These are phyloP conservation scores for Polyergus mexicanus DNA, from an alignment of 1,140 invertebrate species.

Conservation along the genomic window DNA sequence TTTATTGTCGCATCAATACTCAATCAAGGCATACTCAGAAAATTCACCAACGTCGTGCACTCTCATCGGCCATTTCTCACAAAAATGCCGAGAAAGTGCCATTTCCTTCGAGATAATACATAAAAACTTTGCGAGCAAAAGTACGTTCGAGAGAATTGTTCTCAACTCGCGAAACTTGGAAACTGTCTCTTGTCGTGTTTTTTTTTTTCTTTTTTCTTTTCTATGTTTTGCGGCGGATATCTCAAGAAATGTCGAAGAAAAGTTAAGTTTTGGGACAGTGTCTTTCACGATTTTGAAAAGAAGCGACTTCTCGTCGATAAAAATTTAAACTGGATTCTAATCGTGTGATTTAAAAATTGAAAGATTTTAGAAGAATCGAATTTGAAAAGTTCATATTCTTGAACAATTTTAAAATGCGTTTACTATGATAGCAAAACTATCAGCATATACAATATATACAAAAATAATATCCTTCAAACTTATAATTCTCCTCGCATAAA, in stretches of 20 bases:
- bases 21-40: slow-evolving; percentile 11
- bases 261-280: slow-evolving; percentile 21
- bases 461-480: neutral
- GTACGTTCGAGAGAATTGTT: slow-evolving; percentile 36
- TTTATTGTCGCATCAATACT: slow-evolving; percentile 45
- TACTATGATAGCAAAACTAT: neutral
- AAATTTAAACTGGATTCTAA: slow-evolving; percentile 17
- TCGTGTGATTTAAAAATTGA: neutral
- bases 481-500: neutral
- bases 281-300: slow-evolving; percentile 3
- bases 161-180: slow-evolving; percentile 32
- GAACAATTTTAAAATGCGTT: neutral
- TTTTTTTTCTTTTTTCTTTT: neutral
- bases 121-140: slow-evolving; percentile 42
- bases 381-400: neutral
- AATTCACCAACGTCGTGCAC: neutral
- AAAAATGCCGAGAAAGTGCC: slow-evolving; percentile 49
- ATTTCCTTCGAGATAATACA: slow-evolving; percentile 42
- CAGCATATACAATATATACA: neutral
- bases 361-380: neutral
- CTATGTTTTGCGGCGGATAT: slow-evolving; percentile 5
- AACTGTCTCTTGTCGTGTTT: neutral
- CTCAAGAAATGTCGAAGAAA: slow-evolving; percentile 3
- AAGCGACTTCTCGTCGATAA: neutral
- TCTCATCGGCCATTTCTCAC: slow-evolving; percentile 5